phyloP scores from a whole-genome alignment of 2,113 vertebrate species.

The Pagrus major region DNA sequence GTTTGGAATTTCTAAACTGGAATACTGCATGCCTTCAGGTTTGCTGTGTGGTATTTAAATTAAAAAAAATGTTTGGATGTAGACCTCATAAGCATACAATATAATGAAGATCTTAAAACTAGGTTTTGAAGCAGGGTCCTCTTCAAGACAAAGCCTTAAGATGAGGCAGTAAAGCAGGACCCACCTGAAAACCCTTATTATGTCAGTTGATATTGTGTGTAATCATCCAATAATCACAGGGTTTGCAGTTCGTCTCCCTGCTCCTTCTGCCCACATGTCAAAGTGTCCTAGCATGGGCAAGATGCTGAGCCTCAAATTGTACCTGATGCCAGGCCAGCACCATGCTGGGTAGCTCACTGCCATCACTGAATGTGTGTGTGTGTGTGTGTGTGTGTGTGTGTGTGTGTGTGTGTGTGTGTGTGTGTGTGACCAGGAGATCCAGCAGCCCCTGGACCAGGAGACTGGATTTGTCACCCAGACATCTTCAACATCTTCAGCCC shows the following conservation, averaged over 20 bases:
- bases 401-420: too few relatives aligned
- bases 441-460: too few relatives aligned
- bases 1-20: neutral
- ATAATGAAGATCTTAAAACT: neutral
- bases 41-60: too few relatives aligned
- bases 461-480: too few relatives aligned
- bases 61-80: too few relatives aligned
- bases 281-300: neutral
- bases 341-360: too few relatives aligned
- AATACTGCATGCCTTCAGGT: neutral
- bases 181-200: neutral
- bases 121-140: neutral
- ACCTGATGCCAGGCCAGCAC: neutral
- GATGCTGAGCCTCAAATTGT: neutral
- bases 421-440: too few relatives aligned
- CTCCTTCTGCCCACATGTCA: neutral
- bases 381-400: too few relatives aligned
- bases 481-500: too few relatives aligned
- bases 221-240: neutral
- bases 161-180: neutral
- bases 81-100: neutral
- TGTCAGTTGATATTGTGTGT: neutral
- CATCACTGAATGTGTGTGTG: too few relatives aligned
- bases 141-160: neutral
- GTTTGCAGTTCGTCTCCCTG: neutral